Evolutionary conservation across 2,113 vertebrate genomes (phyloP).

Genomic region (Gavialis gangeticus): DNA sequence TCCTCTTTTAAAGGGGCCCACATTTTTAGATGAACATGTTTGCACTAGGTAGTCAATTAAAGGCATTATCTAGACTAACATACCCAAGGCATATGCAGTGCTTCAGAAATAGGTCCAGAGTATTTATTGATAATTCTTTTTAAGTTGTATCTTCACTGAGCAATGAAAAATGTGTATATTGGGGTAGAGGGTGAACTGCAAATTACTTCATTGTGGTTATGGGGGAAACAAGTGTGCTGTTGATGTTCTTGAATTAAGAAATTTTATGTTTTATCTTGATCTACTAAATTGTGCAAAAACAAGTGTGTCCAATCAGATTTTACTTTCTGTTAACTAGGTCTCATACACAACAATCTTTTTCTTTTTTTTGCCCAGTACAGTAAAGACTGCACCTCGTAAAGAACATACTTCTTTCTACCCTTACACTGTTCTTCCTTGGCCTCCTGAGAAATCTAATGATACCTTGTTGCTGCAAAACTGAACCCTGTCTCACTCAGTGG

Average conservation of each 20-base stretch:
- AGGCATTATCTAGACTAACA: too few relatives aligned
- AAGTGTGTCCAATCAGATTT: not conserved
- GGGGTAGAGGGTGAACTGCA: too few relatives aligned
- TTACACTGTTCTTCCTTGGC: not conserved
- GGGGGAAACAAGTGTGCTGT: not conserved
- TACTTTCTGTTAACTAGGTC: not conserved
- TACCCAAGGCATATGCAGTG: too few relatives aligned
- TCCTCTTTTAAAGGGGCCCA: not conserved
- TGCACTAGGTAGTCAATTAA: not conserved
- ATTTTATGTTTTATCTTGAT: not conserved
- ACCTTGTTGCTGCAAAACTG: not conserved
- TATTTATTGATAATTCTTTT: not conserved
- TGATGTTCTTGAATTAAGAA: not conserved
- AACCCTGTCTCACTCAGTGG: not conserved
- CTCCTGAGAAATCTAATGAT: not conserved
- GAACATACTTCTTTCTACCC: not conserved
- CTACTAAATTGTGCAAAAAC: not conserved
- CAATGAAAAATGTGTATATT: too few relatives aligned
- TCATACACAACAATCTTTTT: not conserved
- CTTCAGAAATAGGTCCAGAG: not conserved
- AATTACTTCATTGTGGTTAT: too few relatives aligned
- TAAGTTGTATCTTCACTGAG: not conserved
- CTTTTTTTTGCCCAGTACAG: accelerated
- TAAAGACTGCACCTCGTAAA: not conserved
- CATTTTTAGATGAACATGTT: not conserved